A percentile compares a stretch with the other conserved stretches of the same genome.
phyloP scores from a whole-genome alignment of 2,113 vertebrate species.

The Theristicus caerulescens region DNA sequence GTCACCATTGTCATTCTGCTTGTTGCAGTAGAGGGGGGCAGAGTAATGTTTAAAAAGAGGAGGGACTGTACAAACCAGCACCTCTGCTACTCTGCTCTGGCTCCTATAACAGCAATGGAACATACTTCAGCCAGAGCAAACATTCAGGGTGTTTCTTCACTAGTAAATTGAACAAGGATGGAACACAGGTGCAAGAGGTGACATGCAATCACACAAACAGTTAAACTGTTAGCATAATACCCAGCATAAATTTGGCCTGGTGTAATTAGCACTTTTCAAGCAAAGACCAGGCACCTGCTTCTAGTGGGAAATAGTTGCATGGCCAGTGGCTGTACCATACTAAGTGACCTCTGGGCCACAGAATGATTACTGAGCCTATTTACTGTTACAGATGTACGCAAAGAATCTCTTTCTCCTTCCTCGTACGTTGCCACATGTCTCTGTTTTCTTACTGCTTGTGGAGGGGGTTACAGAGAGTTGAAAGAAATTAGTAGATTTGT shows the following conservation, averaged over 20 bases:
- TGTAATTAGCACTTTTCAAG: neutral
- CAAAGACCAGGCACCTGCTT: neutral
- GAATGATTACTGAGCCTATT: neutral
- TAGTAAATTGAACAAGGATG: neutral
- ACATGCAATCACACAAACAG: no score
- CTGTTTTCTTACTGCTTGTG: neutral
- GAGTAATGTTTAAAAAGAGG: neutral
- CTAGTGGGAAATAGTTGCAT: neutral
- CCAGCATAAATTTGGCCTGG: neutral
- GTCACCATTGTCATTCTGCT: neutral
- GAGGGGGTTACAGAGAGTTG: neutral
- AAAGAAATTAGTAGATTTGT: neutral
- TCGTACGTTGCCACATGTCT: neutral
- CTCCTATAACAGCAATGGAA: neutral
- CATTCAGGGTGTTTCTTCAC: neutral
- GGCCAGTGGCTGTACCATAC: neutral
- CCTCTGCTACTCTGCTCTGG: neutral
- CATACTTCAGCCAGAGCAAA: neutral
- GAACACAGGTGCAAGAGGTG: neutral
- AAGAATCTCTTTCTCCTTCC: neutral
- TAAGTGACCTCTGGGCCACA: neutral
- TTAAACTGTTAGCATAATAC: neutral
- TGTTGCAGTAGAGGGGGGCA: neutral
- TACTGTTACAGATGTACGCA: neutral
- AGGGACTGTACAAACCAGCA: neutral